A percentile compares a stretch with the other conserved stretches of the same genome.
Evolutionary conservation across 64 coral and sea anemone species (phyloP).

Genomic region (Hydrozoanthus tunicans): DNA sequence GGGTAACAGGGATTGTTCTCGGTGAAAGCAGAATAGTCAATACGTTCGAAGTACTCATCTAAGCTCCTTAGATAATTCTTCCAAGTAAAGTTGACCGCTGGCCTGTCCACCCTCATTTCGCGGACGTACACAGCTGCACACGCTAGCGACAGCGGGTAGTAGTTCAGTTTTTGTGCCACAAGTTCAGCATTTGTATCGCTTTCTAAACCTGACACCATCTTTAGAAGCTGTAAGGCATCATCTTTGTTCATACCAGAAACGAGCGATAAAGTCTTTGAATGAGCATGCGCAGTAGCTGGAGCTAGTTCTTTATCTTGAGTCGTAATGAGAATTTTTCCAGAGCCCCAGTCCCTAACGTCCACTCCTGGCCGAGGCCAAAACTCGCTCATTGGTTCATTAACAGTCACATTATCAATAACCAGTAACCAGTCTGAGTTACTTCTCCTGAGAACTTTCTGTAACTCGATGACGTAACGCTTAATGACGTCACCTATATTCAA

Average conservation of each 20-base stretch:
- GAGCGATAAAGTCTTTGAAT: constrained; percentile 53
- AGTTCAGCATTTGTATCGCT: constrained; percentile 35
- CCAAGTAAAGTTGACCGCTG: constrained; percentile 80
- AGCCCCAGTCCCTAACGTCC: constrained; percentile 67
- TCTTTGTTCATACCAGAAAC: constrained; percentile 68
- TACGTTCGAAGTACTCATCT: constrained; percentile 64
- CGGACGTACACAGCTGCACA: constrained; percentile 88
- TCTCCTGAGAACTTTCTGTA: constrained; percentile 56
- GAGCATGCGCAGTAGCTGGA: constrained; percentile 62
- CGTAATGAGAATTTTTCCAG: constrained; percentile 73
- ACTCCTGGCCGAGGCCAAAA: constrained; percentile 76
- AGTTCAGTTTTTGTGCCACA: constrained; percentile 61
- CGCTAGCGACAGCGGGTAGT: constrained; percentile 82
- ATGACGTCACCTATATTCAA: constrained; percentile 43
- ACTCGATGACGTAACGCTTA: constrained; percentile 28
- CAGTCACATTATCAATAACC: constrained; percentile 80
- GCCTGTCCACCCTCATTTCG: constrained; percentile 72
- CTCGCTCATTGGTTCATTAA: constrained; percentile 67
- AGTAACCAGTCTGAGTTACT: constrained; percentile 64
- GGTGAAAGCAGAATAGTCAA: constrained; percentile 75
- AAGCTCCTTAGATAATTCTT: constrained; percentile 64
- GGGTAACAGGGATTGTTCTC: constrained; percentile 82
- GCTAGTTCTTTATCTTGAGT: constrained; percentile 82
- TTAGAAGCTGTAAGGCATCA: constrained; percentile 71
- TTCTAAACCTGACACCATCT: constrained; percentile 56